A percentile compares a stretch with the other conserved stretches of the same genome.
phyloP scores from a whole-genome alignment of 2,113 vertebrate genomes.

The Cinclus cinclus region DNA sequence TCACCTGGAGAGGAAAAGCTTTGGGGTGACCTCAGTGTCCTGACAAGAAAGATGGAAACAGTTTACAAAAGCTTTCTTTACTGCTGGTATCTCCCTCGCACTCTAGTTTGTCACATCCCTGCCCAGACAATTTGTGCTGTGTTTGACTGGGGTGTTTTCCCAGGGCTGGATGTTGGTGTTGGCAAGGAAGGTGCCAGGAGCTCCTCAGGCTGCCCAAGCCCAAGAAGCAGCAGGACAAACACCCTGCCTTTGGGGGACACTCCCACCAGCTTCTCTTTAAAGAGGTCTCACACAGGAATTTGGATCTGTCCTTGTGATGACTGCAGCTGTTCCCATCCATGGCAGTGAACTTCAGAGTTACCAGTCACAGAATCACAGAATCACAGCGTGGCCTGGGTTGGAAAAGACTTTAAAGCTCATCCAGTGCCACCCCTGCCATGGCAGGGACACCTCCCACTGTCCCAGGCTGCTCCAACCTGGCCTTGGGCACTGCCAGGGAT shows the following conservation, averaged over 20 bases:
- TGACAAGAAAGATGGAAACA: not conserved
- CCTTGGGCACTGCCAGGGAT: not conserved
- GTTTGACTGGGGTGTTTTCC: not conserved
- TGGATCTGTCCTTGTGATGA: not conserved
- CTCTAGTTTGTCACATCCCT: not conserved
- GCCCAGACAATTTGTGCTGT: not conserved
- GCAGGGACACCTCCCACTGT: not conserved
- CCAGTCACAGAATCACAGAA: not conserved
- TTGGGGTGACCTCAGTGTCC: rapidly evolving
- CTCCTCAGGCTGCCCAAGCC: not conserved
- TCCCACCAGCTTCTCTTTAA: rapidly evolving
- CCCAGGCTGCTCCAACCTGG: not conserved
- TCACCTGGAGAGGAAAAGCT: not conserved
- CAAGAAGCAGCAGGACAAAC: not conserved
- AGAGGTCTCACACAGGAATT: rapidly evolving
- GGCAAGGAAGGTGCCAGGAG: not conserved
- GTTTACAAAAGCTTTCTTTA: not conserved
- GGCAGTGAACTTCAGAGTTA: not conserved
- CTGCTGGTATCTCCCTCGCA: not conserved
- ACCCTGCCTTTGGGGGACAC: not conserved
- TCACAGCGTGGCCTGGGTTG: not conserved
- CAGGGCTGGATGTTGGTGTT: not conserved
- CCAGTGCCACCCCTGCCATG: not conserved
- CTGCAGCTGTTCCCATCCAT: not conserved
- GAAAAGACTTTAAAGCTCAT: not conserved